These are phyloP conservation scores for Hycleus phaleratus DNA, from an alignment of 1,140 invertebrate species.

Conservation along the genomic window DNA sequence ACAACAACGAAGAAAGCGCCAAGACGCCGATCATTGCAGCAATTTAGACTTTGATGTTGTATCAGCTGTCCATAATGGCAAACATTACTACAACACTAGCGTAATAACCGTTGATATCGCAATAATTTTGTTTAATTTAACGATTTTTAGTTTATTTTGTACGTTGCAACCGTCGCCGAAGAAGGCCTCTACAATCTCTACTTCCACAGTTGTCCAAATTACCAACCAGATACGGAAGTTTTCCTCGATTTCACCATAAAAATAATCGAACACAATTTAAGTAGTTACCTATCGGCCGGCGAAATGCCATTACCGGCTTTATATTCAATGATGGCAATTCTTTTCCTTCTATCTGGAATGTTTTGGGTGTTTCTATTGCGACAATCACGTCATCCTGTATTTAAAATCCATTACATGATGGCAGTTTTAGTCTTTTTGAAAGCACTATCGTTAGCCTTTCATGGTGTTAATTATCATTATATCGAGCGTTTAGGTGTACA, in stretches of 20 bases:
- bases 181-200: slow-evolving; percentile 93
- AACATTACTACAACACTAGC: slow-evolving; percentile 49
- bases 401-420: slow-evolving; percentile 97
- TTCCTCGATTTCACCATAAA: slow-evolving; percentile 51
- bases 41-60: slow-evolving; percentile 43
- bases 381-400: slow-evolving; percentile 72
- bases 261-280: slow-evolving; percentile 75
- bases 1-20: slow-evolving; percentile 14
- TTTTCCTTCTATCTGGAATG: slow-evolving; percentile 83
- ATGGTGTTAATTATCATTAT: slow-evolving; percentile 95
- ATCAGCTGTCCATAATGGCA: slow-evolving; percentile 39
- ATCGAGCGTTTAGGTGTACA: slow-evolving; percentile 91
- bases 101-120: slow-evolving; percentile 36
- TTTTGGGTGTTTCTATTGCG: slow-evolving; percentile 89
- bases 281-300: slow-evolving; percentile 92
- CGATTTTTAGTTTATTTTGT: slow-evolving; percentile 47
- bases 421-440: slow-evolving; percentile 88
- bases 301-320: slow-evolving; percentile 91
- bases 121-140: slow-evolving; percentile 10
- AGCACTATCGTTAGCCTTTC: slow-evolving; percentile 86
- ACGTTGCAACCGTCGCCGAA: slow-evolving; percentile 66
- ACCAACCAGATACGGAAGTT: slow-evolving; percentile 35
- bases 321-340: slow-evolving; percentile 83
- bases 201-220: slow-evolving; percentile 89
- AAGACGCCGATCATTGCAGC: slow-evolving; percentile 34